Evolutionary conservation across 35 echinoderm and acorn worm species (phyloP), one percentile per base, ranked within the genome.

Genomic region (Heliocidaris erythrogramma): DNA sequence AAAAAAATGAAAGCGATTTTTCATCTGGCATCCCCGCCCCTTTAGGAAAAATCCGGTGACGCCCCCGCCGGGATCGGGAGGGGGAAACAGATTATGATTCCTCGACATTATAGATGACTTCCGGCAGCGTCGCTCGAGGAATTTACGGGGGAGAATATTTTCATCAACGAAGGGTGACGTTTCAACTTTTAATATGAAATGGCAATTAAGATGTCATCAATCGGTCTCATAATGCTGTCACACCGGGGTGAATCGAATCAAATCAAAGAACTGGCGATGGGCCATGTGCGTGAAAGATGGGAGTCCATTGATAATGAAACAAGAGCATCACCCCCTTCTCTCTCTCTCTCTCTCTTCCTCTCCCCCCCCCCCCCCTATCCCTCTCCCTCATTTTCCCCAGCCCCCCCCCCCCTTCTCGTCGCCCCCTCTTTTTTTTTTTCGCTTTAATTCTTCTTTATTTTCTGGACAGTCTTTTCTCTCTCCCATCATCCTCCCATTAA

Each of bases 121-220:
- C 65, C 65, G 65, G 65, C 65, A 24, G 65, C 27, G 65, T 18
- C 21, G 65, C 11, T 4, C 65, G 65, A 78, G 65, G 65, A 78
- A 21, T 78, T 78, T 78, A 78, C n/a, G 21, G 65, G 27, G 18
- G 65, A 78, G 65, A 78, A 78, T 78, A 78, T 78, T 78, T 78
- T 78, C 65, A 78, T 78, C 65, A 27, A 27, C 27, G 65, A 78
- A 78, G 65, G 65, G 27, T 78, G 65, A 78, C 65, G 27, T 78
- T 78, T 78, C 21, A 78, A 78, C 65, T 78, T 78, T 78, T 42
- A 42, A 42, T 42, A 78, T 4, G 65, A 78, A 78, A 78, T 27
- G 65, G 65, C 65, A 78, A 78, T 78, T 78, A 78, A 78, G 65
- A n/a, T 78, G 65, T 78, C 65, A 78, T 78, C 52, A 56, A 9